Evolutionary conservation across 1,140 invertebrate genomes (phyloP), one percentile per base, ranked within the genome.

Genomic region (Caerostris extrusa): DNA sequence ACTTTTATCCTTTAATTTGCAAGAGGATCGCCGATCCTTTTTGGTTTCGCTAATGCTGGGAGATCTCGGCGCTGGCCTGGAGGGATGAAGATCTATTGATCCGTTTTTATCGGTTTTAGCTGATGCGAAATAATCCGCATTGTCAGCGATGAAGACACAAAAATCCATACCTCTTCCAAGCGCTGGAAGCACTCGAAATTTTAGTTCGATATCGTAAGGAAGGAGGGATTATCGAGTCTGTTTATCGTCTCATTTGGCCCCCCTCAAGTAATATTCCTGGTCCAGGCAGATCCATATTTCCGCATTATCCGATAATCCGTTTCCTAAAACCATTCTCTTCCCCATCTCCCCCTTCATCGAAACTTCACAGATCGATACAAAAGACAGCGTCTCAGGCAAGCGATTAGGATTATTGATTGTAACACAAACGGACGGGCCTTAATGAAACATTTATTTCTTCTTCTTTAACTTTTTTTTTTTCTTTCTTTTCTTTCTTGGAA

Each of bases 51-150:
- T 77, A 77, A 77, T 77, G 71, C 34, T 53, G 71, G 71, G 12
- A 77, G 34, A 77, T 77, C 71, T 77, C 19, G 71, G 71, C 71
- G 53, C 53, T 77, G 34, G 71, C 71, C 50, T 50, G 71, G 12
- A 77, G 71, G 71, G 71, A 77, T 77, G 71, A 77, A 77, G 71
- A 77, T 77, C 34, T 77, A 87, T 69, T 69, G 61, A 89, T 89
- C 87, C 64, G 55, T 89, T 89, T n/a, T 89, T 89, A 89, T 89
- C 64, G 87, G 87, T 89, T 89, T 89, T 69, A 89, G 87, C 87
- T 89, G 50, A 58, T 53, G 85, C 85, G 58, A 67, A 89, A 53
- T 89, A 89, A 89, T 89, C 87, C 64, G 87, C 61, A 69, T 69
- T 89, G 87, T 89, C 87, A 89, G 87, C 57, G 82, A 85, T 69